Base-by-base conservation (phyloP, 2,888 invertebrate species). In the Dorcus hopei region DNA sequence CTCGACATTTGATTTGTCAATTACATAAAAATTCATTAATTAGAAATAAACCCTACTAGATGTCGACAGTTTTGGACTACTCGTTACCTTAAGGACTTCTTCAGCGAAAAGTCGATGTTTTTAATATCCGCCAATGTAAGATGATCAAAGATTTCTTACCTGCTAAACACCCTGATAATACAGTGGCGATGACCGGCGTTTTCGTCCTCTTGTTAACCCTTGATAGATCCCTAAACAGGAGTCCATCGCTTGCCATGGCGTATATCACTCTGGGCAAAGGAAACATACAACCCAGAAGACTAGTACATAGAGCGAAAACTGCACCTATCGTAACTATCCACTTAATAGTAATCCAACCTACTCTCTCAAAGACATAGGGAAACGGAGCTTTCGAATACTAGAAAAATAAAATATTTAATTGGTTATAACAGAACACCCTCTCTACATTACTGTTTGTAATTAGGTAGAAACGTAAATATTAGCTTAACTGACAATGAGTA, bases 301-400 rank as follows among this genome's bases (percentile, higher is more conserved):
- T 93, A 1, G 96, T 95, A 73, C 91, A 93, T 5, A 97, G 83
- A 0, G 96, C 97, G 76, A 93, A 93, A 38, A 97, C 84, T 1
- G 97, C 96, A 1, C 97, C 97, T 51, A 93, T 81, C 0, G 94
- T 91, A 1, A 97, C 95, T 49, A 97, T 87, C 88, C 93, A 94
- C 75, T 89, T 91, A 57, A 96, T 86, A 2, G 85, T 82, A 0
- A 85, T 82, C 87, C 93, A 88, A 0, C 89, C 90, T 2, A 90
- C 84, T 69, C 85, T 75, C 0, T 87, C 85, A 77, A 95, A 97
- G 1, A 91, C 93, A 70, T 88, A 84, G 0, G 96, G 94, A 72
- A 97, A 89, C 0, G 96, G 95, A 0, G 96, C 95, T 65, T 90
- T 84, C 0, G 84, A 81, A 74, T 95, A 86, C 87, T 94, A 77